Base-by-base conservation (phyloP, 92 coral and sea anemone genomes). In the Micromussa lordhowensis region DNA sequence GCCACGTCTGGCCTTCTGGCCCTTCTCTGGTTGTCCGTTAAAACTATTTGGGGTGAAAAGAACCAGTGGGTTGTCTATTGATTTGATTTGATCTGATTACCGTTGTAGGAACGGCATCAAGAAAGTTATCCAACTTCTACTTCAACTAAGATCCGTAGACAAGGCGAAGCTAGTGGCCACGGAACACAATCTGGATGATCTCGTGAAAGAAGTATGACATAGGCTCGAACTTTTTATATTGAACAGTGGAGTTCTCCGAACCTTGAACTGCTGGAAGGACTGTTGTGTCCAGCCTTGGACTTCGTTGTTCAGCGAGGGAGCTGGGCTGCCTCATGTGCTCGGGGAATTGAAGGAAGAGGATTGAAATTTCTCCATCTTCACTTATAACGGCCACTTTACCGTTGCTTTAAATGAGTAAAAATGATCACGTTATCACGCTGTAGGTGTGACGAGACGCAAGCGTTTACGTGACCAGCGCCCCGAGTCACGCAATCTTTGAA, bases 41-140 rank as follows among this genome's bases (percentile, higher is more conserved):
- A 9, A 44, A 44, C 51, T 44, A 5, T 44, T 44, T 44, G 51
- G 51, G 4, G 8, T 40, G 48, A 40, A 40, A 40, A 40, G 7
- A 44, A 8, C 51, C 13, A 44, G 51, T 44, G 51, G 51, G 51
- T 9, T 44, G 51, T 44, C 10, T 44, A 44, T 44, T 44, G 51
- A 44, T 44, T 44, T 44, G 51, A 44, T 44, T 44, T 44, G 8
- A 44, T 44, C 51, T 44, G 8, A 44, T 44, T 13, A 7, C 51
- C 51, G 12, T 8, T 44, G 8, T 44, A 97, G 99, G 93, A 96
- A 91, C 76, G 98, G 96, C 31, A 95, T 95, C 69, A 97, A 96
- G 92, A 96, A 96, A 80, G 94, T 97, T 54, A 85, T 97, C 75
- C 97, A 94, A 82, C 86, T 96, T 86, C 90, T 97, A 53, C 80